A percentile compares a stretch with the other conserved stretches of the same genome.
These are phyloP conservation scores for Falco berigora DNA, from an alignment of 2,797 vertebrate species.

Conservation along the genomic window DNA sequence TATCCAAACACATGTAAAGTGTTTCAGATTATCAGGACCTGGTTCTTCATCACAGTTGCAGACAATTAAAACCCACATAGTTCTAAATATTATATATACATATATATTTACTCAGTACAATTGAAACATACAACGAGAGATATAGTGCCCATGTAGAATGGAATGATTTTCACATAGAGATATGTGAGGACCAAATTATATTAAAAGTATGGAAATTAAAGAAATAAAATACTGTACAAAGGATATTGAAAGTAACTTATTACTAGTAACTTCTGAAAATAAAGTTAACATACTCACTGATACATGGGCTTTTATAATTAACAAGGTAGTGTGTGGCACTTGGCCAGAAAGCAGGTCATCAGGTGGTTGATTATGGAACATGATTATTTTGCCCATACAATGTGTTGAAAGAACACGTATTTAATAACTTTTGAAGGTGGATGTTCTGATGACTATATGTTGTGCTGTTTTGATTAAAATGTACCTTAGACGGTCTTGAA, in stretches of 20 bases:
- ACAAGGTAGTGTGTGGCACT: background rate
- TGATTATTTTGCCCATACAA: background rate
- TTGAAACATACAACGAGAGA: background rate
- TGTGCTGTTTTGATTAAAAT: background rate
- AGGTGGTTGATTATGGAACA: background rate
- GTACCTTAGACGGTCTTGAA: background rate
- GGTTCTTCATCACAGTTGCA: background rate
- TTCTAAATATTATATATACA: background rate
- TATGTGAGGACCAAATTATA: background rate
- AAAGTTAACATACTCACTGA: background rate
- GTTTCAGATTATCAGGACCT: background rate
- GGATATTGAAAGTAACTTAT: background rate
- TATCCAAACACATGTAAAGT: background rate
- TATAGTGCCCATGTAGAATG: background rate
- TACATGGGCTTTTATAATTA: background rate
- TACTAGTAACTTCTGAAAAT: background rate
- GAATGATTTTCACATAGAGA: background rate
- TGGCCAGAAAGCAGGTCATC: background rate
- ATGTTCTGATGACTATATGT: background rate
- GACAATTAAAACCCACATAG: background rate
- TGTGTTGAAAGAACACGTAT: background rate
- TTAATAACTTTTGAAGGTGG: background rate
- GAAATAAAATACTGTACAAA: background rate
- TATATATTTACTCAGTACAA: background rate
- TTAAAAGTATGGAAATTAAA: background rate